A percentile compares a stretch with the other conserved stretches of the same genome.
phyloP scores from a whole-genome alignment of 2,113 vertebrate genomes.

The Stegostoma tigrinum region DNA sequence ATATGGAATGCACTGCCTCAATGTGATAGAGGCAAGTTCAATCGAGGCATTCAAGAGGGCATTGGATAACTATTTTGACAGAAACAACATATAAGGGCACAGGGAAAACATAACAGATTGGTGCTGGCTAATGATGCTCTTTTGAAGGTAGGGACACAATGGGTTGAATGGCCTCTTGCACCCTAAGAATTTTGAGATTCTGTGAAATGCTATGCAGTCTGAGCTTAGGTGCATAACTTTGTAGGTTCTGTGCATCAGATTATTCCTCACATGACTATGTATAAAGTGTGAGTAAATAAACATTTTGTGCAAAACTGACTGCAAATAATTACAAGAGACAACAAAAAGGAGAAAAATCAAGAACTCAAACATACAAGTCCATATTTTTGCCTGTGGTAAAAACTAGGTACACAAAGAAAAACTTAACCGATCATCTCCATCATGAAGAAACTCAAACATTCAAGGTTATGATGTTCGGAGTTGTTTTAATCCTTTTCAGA shows the following conservation, averaged over 20 bases:
- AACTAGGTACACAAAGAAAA: not conserved
- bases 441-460: not conserved
- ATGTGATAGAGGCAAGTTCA: no score
- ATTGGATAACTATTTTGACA: no score
- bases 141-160: no score
- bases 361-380: not conserved
- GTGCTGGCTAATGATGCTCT: no score
- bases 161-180: no score
- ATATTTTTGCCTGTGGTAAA: not conserved
- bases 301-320: not conserved
- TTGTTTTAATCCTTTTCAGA: not conserved
- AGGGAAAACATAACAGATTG: no score
- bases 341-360: not conserved
- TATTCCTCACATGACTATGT: not conserved
- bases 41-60: no score
- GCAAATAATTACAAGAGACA: not conserved
- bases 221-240: not conserved
- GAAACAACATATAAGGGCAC: no score
- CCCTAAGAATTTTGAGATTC: no score
- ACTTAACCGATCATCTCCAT: not conserved
- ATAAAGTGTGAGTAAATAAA: not conserved
- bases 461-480: not conserved
- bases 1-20: no score
- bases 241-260: not conserved
- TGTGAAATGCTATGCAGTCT: not conserved